A percentile compares a stretch with the other conserved stretches of the same genome.
Conservation (phyloP, 2,797 vertebrate genomes). For the Luscinia luscinia region DNA sequence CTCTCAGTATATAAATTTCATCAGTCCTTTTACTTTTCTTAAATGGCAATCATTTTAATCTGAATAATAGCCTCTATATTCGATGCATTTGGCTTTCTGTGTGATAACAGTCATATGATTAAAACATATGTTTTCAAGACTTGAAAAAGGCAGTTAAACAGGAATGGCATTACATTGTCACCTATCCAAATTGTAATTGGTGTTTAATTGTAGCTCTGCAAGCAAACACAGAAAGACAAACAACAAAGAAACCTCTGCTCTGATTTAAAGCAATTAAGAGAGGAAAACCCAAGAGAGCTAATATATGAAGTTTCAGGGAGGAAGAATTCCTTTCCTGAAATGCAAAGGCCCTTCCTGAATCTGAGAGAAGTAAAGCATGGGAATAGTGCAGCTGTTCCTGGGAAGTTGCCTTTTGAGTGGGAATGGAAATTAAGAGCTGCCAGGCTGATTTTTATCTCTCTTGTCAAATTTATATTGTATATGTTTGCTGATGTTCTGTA, state of each 20-base stretch:
- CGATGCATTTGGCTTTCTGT: not conserved
- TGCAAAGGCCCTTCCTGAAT: not conserved
- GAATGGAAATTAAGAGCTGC: conserved; percentile 30
- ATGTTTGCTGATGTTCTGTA: not conserved
- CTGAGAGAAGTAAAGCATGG: not conserved
- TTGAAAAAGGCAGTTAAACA: not conserved
- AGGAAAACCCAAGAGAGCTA: not conserved
- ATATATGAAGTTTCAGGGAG: not conserved
- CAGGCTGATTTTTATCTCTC: conserved; percentile 20
- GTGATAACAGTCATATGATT: not conserved
- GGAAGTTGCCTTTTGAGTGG: not conserved
- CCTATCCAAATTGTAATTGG: not conserved
- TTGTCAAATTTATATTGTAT: not conserved
- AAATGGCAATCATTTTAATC: not conserved
- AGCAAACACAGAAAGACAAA: not conserved
- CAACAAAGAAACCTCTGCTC: conserved; percentile 3
- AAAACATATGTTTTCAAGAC: not conserved
- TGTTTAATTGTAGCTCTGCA: not conserved
- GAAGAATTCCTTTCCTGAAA: not conserved
- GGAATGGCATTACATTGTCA: not conserved
- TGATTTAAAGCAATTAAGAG: not conserved
- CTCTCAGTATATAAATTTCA: not conserved
- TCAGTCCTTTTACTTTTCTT: not conserved
- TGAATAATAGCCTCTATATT: not conserved
- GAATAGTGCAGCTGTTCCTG: not conserved